Evolutionary conservation across 2,797 vertebrate species (phyloP), one percentile per base, ranked within the genome.

Genomic region (Lycodopsis pacificus): DNA sequence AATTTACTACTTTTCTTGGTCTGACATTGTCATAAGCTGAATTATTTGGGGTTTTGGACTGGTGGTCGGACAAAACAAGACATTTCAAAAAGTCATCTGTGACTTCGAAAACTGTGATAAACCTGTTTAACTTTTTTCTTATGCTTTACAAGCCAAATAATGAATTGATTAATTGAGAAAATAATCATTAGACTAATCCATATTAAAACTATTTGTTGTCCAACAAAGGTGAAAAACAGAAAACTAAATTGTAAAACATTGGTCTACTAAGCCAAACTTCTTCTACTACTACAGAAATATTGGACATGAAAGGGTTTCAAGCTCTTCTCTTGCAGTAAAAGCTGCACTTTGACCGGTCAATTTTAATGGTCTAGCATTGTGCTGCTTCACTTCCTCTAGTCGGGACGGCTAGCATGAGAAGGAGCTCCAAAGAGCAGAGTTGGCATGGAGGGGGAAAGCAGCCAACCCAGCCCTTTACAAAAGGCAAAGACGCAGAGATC

Each of bases 341-440:
- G 81, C 76, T 77, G 84, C 69, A 85, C 87, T 90, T 85, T 38
- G 79, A 76, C n/a, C 25, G 36, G 62, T 83, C 85, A 89, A 79
- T 92, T 93, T 91, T 91, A 91, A 92, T 27, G 65, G 81, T 38
- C 82, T 74, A 22, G 40, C 67, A 53, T 84, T 87, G 82, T 85
- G 82, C 86, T 81, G 85, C 87, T 84, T 77, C 77, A 84, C 78
- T 89, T 88, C 83, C 81, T 73, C 59, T 85, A 74, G 86, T 81
- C 22, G 65, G 77, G 85, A 76, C 67, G 69, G 72, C 62, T 68
- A 84, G 84, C 86, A 88, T 46, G 82, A 87, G 81, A 82, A 81
- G 56, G 64, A 83, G 79, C 73, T 86, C 84, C 82, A 88, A 86
- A 89, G 53, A 84, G 83, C 76, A 83, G 73, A 36, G 79, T 44